A percentile compares a stretch with the other conserved stretches of the same genome.
These are phyloP conservation scores for Pomatostomus ruficeps DNA, from an alignment of 2,113 vertebrate species.

Conservation along the genomic window DNA sequence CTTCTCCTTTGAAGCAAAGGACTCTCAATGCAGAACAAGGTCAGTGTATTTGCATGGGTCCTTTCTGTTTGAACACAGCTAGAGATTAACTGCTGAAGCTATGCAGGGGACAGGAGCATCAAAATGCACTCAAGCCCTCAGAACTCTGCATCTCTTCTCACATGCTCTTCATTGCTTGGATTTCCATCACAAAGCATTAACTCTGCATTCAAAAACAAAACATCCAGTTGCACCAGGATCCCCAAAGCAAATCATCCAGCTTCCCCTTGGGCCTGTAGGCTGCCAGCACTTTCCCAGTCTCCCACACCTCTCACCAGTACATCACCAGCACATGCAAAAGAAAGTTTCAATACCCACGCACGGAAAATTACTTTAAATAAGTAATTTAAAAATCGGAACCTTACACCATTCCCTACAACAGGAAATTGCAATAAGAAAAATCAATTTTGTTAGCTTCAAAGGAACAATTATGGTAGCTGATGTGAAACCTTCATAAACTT, in stretches of 20 bases:
- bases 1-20: not conserved
- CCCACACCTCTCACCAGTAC: not conserved
- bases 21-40: not conserved
- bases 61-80: not conserved
- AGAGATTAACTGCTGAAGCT: not conserved
- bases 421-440: not conserved
- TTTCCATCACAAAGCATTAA: not conserved
- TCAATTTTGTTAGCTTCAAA: not conserved
- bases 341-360: not conserved
- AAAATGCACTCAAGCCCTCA: not conserved
- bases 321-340: not conserved
- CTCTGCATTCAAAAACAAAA: not conserved
- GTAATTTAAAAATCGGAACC: not conserved
- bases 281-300: not conserved
- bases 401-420: not conserved
- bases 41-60: not conserved
- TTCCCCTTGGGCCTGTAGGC: not conserved
- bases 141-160: not conserved
- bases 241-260: not conserved
- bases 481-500: not conserved
- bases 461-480: not conserved
- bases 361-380: not conserved
- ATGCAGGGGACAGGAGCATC: not conserved
- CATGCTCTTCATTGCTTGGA: not conserved
- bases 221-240: not conserved